phyloP scores from a whole-genome alignment of 1,140 invertebrate species.

The Drosophila littoralis region DNA sequence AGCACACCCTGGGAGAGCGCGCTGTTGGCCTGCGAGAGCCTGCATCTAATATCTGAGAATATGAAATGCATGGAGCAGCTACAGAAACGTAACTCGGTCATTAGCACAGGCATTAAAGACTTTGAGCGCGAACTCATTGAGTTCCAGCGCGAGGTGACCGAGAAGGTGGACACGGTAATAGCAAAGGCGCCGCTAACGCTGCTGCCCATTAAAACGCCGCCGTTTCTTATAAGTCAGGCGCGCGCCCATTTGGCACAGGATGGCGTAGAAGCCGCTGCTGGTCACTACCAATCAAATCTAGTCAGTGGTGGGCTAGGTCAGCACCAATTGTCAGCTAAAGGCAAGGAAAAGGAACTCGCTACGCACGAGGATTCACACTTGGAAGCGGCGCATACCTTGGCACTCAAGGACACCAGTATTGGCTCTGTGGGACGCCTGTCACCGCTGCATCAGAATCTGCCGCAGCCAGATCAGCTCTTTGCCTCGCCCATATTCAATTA shows the following conservation, averaged over 20 bases:
- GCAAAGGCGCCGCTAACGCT: constrained; percentile 89
- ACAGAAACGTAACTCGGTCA: constrained; percentile 86
- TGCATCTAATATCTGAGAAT: constrained; percentile 90
- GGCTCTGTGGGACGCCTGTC: constrained; percentile 62
- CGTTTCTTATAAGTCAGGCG: constrained; percentile 75
- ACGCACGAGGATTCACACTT: constrained; percentile 17
- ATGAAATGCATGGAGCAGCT: constrained; percentile 88
- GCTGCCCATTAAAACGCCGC: constrained; percentile 88
- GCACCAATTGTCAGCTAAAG: constrained; percentile 18
- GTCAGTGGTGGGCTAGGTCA: constrained; percentile 41
- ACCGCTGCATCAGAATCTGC: constrained; percentile 45
- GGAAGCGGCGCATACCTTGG: constrained; percentile 34
- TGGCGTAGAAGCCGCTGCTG: constrained; percentile 34
- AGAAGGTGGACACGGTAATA: constrained; percentile 88
- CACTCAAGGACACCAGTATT: constrained; percentile 64
- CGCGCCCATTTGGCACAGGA: constrained; percentile 54
- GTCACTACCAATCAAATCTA: constrained; percentile 73
- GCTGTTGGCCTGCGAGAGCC: constrained; percentile 90
- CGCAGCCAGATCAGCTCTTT: constrained; percentile 85
- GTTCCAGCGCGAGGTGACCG: constrained; percentile 89
- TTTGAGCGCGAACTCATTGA: constrained; percentile 88
- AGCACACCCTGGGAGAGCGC: constrained; percentile 91
- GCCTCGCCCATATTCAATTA: constrained; percentile 85
- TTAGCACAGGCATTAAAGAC: constrained; percentile 86
- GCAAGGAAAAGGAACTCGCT: constrained; percentile 13